phyloP scores from a whole-genome alignment of 2,113 vertebrate species.

The Upupa epops region DNA sequence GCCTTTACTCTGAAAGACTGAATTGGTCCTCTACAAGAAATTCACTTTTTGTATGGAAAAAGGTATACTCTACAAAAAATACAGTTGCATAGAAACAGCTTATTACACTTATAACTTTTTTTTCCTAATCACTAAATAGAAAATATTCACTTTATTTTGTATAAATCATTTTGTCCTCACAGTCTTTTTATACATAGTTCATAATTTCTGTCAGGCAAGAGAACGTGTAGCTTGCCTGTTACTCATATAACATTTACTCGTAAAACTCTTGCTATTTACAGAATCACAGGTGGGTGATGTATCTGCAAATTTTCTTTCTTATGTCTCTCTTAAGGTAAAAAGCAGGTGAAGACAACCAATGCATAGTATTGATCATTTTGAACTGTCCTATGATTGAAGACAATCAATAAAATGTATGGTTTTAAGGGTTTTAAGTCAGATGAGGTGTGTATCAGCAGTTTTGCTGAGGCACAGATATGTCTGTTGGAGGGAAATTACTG shows the following conservation, averaged over 20 bases:
- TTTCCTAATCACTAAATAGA: no score
- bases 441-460: neutral
- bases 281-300: neutral
- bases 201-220: neutral
- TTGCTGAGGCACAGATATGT: neutral
- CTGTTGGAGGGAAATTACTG: neutral
- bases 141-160: neutral
- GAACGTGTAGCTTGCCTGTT: neutral
- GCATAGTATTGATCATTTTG: neutral
- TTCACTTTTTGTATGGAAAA: neutral
- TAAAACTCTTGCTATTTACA: neutral
- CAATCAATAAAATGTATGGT: neutral
- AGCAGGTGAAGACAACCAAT: neutral
- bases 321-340: neutral
- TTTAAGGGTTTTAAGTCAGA: neutral
- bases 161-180: neutral
- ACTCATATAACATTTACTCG: neutral
- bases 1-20: neutral
- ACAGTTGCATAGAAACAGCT: neutral
- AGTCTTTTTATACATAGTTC: neutral
- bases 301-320: neutral
- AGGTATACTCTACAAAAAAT: neutral
- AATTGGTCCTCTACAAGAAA: neutral
- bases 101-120: neutral
- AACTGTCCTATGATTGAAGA: neutral